Conservation (phyloP, 2,888 invertebrate species). For the Azorinus chamasolen region DNA sequence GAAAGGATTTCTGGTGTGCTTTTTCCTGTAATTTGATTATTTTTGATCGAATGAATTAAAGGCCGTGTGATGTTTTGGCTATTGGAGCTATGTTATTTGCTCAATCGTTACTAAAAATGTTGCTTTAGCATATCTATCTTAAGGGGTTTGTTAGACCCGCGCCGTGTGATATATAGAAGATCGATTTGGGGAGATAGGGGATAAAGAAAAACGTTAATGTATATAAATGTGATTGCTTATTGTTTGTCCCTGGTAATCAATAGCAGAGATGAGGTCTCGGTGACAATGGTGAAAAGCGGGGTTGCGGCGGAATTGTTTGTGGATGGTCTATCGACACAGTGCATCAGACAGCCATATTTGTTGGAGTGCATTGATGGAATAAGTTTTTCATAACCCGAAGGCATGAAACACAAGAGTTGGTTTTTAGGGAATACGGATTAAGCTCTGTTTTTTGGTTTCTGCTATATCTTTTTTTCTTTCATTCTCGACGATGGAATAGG, state of each 20-base stretch:
- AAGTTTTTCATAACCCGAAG: conserved; percentile 2
- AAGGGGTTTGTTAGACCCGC: no score
- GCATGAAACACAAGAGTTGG: neutral
- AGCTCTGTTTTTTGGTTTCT: neutral
- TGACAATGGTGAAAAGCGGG: no score
- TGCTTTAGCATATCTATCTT: no score
- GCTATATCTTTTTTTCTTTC: neutral
- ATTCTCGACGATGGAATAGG: conserved; percentile 2
- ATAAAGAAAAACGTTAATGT: neutral
- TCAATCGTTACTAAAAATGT: no score
- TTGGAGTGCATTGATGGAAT: conserved; percentile 1
- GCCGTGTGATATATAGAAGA: no score
- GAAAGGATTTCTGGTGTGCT: conserved; percentile 28
- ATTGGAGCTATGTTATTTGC: no score
- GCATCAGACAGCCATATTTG: conserved; percentile 28
- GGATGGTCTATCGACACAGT: no score
- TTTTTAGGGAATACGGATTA: no score
- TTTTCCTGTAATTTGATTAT: conserved; percentile 24
- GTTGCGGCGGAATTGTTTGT: no score
- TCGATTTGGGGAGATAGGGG: no score
- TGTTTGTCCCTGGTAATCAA: neutral
- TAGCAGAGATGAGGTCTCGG: no score
- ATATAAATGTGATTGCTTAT: conserved; percentile 4
- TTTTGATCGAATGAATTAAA: conserved; percentile 12
- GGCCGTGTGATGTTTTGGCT: neutral